Percentiles rank a stretch among this genome's conserved stretches.
phyloP scores from a whole-genome alignment of 2,888 invertebrate genomes.

The Sinodicranocentrus sp. region DNA sequence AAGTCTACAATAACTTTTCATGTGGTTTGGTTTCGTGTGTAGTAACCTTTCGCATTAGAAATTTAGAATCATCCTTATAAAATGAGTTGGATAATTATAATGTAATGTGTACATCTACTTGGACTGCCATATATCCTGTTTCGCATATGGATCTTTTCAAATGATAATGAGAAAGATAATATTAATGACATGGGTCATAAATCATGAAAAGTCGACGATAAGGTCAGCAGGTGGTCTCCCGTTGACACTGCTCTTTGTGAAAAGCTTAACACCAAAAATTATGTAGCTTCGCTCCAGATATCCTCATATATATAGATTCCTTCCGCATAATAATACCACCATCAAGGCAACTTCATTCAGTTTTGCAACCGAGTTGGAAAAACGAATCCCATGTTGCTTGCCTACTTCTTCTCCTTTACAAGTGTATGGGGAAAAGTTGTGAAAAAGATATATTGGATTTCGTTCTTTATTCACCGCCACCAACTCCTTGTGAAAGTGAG shows the following conservation, averaged over 20 bases:
- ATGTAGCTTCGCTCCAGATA: not conserved
- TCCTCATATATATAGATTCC: not conserved
- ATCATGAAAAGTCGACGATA: slow-evolving; percentile 37
- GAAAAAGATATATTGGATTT: slow-evolving; percentile 45
- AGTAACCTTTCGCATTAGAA: too few relatives aligned
- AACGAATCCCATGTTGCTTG: too few relatives aligned
- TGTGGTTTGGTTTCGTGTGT: too few relatives aligned
- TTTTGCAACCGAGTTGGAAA: too few relatives aligned
- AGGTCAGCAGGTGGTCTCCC: slow-evolving; percentile 51
- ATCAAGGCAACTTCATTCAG: too few relatives aligned
- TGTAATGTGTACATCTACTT: too few relatives aligned
- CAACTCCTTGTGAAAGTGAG: too few relatives aligned
- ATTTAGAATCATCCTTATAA: too few relatives aligned
- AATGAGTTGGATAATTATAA: too few relatives aligned
- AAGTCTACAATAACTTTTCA: too few relatives aligned
- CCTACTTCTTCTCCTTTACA: not conserved
- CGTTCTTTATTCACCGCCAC: not conserved
- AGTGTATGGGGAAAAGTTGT: not conserved
- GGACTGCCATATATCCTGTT: too few relatives aligned
- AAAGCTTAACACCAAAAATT: slow-evolving; percentile 25
- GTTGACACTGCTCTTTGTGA: slow-evolving; percentile 32
- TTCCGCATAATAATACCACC: not conserved
- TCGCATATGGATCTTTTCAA: too few relatives aligned
- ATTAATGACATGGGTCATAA: slow-evolving; percentile 54
- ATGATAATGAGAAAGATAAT: slow-evolving; percentile 52